These are phyloP conservation scores for Mastomys coucha DNA, from an alignment of 2,113 vertebrate genomes.

Conservation along the genomic window DNA sequence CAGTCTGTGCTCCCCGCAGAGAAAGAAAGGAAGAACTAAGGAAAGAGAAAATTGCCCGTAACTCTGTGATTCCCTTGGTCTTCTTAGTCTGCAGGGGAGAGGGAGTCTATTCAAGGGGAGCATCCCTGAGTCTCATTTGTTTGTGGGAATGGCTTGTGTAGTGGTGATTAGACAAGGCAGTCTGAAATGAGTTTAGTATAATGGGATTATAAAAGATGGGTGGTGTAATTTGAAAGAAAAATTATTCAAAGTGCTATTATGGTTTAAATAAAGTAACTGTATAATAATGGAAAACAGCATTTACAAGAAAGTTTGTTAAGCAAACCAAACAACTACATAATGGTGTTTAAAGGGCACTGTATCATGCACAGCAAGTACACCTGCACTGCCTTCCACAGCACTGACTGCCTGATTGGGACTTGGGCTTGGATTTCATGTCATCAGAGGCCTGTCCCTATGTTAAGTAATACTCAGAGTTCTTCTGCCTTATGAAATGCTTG, in stretches of 20 bases:
- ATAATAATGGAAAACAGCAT: slow-evolving; percentile 63
- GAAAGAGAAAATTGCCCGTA: neutral
- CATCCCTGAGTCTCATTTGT: neutral
- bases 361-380: slow-evolving; percentile 67
- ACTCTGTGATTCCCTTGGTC: too few relatives aligned
- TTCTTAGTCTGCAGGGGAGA: neutral
- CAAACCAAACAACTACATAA: slow-evolving; percentile 42
- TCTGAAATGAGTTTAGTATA: slow-evolving; percentile 65
- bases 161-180: slow-evolving; percentile 63
- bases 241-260: slow-evolving; percentile 70
- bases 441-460: neutral
- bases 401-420: neutral
- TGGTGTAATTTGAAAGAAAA: neutral
- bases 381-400: slow-evolving; percentile 57
- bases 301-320: slow-evolving; percentile 73
- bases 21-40: slow-evolving; percentile 3
- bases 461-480: slow-evolving; percentile 5
- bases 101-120: slow-evolving; percentile 22
- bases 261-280: slow-evolving; percentile 53
- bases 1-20: neutral
- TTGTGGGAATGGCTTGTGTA: slow-evolving; percentile 55
- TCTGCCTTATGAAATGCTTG: neutral
- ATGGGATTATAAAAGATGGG: slow-evolving; percentile 63
- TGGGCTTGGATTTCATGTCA: neutral
- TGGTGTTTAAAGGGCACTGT: slow-evolving; percentile 64